Evolutionary conservation across 2,113 vertebrate species (phyloP).

Genomic region (Balaeniceps rex): DNA sequence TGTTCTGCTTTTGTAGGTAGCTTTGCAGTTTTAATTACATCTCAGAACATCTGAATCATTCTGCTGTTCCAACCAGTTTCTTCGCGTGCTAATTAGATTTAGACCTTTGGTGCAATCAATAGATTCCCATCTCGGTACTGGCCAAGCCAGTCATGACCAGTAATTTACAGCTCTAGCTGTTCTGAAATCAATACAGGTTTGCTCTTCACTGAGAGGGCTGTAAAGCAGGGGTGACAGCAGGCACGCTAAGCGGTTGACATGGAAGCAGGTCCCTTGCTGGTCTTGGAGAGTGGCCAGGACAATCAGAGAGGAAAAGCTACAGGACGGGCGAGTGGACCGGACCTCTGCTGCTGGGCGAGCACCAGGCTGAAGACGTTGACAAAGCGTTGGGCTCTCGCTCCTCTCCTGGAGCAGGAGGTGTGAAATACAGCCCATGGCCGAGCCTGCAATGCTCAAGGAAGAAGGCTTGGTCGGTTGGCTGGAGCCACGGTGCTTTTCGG

Average conservation of each 20-base stretch:
- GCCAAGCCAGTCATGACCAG: constrained; percentile 62
- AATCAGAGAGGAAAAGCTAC: neutral
- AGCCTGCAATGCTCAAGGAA: neutral
- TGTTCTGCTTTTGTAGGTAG: neutral
- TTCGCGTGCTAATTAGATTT: constrained; percentile 35
- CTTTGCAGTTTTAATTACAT: neutral
- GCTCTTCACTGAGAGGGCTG: constrained; percentile 50
- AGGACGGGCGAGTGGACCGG: neutral
- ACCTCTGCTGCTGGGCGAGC: neutral
- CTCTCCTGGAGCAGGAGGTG: neutral
- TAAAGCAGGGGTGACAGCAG: constrained; percentile 61
- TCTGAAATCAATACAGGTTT: constrained; percentile 76
- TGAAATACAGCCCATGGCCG: neutral
- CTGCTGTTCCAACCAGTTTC: neutral
- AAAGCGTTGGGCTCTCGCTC: neutral
- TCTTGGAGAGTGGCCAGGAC: neutral
- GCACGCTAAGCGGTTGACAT: neutral
- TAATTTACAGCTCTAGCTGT: constrained; percentile 71
- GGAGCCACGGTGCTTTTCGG: neutral
- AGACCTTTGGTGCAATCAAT: constrained; percentile 55
- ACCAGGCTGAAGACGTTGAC: neutral
- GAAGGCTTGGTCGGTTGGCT: neutral
- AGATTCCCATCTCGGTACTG: constrained; percentile 50
- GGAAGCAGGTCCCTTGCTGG: neutral
- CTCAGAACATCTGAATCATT: neutral